Conservation (phyloP, 2,797 vertebrate species). For the Lagocephalus sceleratus region DNA sequence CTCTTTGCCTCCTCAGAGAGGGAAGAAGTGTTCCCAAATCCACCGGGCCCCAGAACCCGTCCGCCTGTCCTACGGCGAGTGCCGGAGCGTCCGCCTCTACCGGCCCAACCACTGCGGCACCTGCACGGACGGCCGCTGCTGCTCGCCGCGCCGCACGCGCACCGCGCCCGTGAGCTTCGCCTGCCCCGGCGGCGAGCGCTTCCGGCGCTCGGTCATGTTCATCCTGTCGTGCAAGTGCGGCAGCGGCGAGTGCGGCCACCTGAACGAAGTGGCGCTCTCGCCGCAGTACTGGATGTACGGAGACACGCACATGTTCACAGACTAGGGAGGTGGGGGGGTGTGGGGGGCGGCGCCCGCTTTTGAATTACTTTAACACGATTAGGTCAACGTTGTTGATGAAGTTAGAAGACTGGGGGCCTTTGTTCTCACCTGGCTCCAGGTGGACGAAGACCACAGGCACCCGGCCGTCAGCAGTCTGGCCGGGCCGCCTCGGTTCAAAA, state of each 20-base stretch:
- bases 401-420: constrained; percentile 26
- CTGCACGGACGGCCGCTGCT: constrained; percentile 71
- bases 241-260: constrained; percentile 56
- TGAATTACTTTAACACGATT: not conserved
- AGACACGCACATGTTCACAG: constrained; percentile 70
- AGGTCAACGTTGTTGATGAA: constrained; percentile 27
- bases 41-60: constrained; percentile 57
- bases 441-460: constrained; percentile 24
- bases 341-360: too few species aligned
- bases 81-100: constrained; percentile 67
- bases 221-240: constrained; percentile 77
- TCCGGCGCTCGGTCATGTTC: constrained; percentile 71
- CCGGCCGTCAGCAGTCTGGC: constrained; percentile 1
- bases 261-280: constrained; percentile 67
- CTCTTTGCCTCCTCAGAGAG: constrained; percentile 52
- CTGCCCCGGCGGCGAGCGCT: constrained; percentile 66
- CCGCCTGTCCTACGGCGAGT: constrained; percentile 67
- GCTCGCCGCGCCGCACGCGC: constrained; percentile 67
- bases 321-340: too few species aligned
- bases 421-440: constrained; percentile 35
- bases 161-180: constrained; percentile 65
- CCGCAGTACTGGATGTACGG: constrained; percentile 72
- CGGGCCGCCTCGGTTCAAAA: constrained; percentile 17
- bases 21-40: constrained; percentile 66
- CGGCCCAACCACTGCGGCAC: constrained; percentile 71